A percentile compares a stretch with the other conserved stretches of the same genome.
phyloP scores from a whole-genome alignment of 53 echinoderm and acorn worm genomes.

The Apostichopus leukothele region DNA sequence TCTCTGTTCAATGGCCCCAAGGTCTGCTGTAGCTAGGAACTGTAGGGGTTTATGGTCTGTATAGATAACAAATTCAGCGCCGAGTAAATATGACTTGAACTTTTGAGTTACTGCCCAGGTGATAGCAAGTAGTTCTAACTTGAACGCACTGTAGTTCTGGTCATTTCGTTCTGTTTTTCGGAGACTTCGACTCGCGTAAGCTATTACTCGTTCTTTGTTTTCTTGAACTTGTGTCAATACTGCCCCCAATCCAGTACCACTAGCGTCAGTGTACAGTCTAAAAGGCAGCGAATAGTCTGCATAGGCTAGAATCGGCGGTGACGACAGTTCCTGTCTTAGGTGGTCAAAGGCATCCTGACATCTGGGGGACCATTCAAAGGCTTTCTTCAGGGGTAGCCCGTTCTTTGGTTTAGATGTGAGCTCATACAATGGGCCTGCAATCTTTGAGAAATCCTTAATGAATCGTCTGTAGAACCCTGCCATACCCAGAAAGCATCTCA shows the following conservation, averaged over 20 bases:
- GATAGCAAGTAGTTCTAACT: slow-evolving; percentile 56
- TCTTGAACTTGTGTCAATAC: slow-evolving; percentile 51
- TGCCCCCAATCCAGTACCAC: slow-evolving; percentile 59
- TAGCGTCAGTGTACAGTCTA: slow-evolving; percentile 62
- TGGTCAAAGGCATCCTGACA: slow-evolving; percentile 56
- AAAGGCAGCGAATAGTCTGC: slow-evolving; percentile 56
- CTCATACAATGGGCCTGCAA: slow-evolving; percentile 56
- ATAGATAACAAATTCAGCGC: slow-evolving; percentile 14
- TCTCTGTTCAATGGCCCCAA: slow-evolving; percentile 25
- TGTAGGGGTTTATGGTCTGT: slow-evolving; percentile 46
- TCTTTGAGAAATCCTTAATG: slow-evolving; percentile 48
- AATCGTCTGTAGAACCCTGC: slow-evolving; percentile 67
- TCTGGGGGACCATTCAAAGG: slow-evolving; percentile 49
- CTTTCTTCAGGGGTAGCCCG: not conserved
- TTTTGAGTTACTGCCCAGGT: slow-evolving; percentile 63
- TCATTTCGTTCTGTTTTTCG: slow-evolving; percentile 54
- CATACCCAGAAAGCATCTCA: slow-evolving; percentile 61
- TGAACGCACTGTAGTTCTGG: slow-evolving; percentile 59
- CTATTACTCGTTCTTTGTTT: slow-evolving; percentile 52
- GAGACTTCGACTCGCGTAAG: slow-evolving; percentile 59
- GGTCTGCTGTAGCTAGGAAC: slow-evolving; percentile 19
- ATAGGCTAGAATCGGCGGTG: slow-evolving; percentile 59
- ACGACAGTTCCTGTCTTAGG: slow-evolving; percentile 42
- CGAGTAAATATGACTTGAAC: slow-evolving; percentile 29
- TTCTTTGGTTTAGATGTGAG: not conserved